A percentile compares a stretch with the other conserved stretches of the same genome.
Conservation (phyloP, 2,113 vertebrate genomes). For the Smithornis capensis region DNA sequence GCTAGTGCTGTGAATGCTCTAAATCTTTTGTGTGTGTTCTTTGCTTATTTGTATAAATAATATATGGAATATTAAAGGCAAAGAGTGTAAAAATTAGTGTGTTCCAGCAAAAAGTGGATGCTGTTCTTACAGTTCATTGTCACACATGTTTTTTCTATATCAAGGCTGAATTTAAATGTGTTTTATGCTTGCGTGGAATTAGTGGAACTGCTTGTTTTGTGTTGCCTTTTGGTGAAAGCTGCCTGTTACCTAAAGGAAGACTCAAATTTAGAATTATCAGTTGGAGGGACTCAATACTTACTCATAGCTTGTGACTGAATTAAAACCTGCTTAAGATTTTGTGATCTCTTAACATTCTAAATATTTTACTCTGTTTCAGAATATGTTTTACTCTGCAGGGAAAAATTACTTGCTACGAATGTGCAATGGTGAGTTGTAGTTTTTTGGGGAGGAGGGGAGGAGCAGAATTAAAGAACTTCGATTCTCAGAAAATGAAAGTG, state of each 20-base stretch:
- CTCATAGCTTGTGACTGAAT: background rate
- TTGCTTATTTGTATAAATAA: background rate
- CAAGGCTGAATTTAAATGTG: background rate
- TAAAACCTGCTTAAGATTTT: background rate
- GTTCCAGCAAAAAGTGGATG: background rate
- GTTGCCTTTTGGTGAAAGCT: background rate
- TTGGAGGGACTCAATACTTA: background rate
- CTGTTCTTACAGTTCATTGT: background rate
- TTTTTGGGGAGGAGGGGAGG: background rate
- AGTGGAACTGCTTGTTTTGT: background rate
- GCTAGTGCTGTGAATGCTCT: background rate
- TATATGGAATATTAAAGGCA: background rate
- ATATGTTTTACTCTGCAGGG: slow-evolving; percentile 94
- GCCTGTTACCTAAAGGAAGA: background rate
- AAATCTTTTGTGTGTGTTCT: background rate
- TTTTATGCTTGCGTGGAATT: background rate
- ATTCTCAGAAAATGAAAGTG: background rate
- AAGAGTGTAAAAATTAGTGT: background rate
- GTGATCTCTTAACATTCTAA: background rate
- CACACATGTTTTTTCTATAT: rapidly evolving
- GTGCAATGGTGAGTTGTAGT: slow-evolving; percentile 91
- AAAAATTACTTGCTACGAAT: slow-evolving; percentile 98
- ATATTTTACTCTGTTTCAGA: slow-evolving; percentile 73
- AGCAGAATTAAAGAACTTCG: background rate
- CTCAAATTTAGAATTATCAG: background rate